Conservation (phyloP, 1,140 invertebrate species). For the Heliothis subflexa region DNA sequence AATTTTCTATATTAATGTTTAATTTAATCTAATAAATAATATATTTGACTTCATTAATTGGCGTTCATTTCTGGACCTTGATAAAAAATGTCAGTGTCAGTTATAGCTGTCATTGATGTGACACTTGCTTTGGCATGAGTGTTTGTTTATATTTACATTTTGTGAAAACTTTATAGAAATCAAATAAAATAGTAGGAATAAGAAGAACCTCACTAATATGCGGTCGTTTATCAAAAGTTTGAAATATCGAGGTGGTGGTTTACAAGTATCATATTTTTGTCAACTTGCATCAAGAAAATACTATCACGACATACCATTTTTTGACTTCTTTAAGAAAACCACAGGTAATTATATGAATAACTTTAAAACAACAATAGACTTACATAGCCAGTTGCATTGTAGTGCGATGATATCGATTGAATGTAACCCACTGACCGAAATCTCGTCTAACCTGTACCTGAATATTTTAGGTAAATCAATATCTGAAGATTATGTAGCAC, state of each 20-base stretch:
- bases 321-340: conserved; percentile 64
- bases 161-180: background rate
- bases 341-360: conserved; percentile 54
- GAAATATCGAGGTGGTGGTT: background rate
- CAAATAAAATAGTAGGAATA: background rate
- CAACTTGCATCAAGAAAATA: conserved; percentile 47
- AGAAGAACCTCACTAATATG: background rate
- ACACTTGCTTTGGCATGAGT: background rate
- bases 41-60: too few relatives aligned
- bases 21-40: too few relatives aligned
- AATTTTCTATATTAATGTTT: too few relatives aligned
- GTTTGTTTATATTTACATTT: conserved; percentile 31
- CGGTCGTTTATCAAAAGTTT: conserved; percentile 9
- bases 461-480: conserved; percentile 59
- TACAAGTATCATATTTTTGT: conserved; percentile 27
- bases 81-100: background rate
- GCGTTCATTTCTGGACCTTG: background rate
- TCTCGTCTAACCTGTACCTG: background rate
- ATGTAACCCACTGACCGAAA: too few relatives aligned
- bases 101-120: background rate
- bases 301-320: conserved; percentile 65
- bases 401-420: too few relatives aligned
- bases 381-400: too few relatives aligned
- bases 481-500: conserved; percentile 48
- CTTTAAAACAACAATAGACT: background rate